phyloP scores from a whole-genome alignment of 2,113 vertebrate genomes.

The Melanocharis versteri region DNA sequence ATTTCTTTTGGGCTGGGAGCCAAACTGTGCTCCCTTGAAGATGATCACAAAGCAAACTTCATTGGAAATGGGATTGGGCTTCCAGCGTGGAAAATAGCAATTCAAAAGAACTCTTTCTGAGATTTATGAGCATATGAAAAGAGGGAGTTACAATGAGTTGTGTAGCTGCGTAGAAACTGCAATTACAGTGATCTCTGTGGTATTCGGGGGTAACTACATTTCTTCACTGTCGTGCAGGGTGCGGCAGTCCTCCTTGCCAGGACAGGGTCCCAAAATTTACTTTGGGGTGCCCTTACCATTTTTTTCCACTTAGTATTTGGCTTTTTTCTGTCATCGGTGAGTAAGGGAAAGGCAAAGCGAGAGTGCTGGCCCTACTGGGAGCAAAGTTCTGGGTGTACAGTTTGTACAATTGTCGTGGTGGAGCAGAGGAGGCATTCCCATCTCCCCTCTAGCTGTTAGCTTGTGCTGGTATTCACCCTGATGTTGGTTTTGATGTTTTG shows the following conservation, averaged over 20 bases:
- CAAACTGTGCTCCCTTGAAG: constrained; percentile 39
- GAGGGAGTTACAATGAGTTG: constrained; percentile 11
- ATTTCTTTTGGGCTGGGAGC: constrained; percentile 29
- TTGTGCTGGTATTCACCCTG: background rate
- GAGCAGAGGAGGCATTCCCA: background rate
- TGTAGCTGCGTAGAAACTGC: background rate
- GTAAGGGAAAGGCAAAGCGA: background rate
- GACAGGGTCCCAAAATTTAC: background rate
- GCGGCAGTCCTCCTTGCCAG: background rate
- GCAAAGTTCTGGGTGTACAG: background rate
- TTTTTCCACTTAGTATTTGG: background rate
- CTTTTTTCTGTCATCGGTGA: background rate
- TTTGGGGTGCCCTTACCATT: background rate
- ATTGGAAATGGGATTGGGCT: constrained; percentile 9
- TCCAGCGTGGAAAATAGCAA: constrained; percentile 18
- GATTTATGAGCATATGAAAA: constrained; percentile 37
- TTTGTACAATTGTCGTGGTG: rapidly evolving
- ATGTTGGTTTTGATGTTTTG: background rate
- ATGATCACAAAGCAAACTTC: constrained; percentile 27
- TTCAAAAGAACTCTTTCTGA: constrained; percentile 28
- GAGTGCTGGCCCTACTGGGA: background rate
- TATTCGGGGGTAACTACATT: background rate
- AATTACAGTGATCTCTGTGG: background rate
- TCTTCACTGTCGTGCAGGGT: background rate
- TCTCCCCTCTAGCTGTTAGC: background rate